These are phyloP conservation scores for Heterodera schachtii DNA, from an alignment of 1,140 invertebrate species.

Conservation along the genomic window DNA sequence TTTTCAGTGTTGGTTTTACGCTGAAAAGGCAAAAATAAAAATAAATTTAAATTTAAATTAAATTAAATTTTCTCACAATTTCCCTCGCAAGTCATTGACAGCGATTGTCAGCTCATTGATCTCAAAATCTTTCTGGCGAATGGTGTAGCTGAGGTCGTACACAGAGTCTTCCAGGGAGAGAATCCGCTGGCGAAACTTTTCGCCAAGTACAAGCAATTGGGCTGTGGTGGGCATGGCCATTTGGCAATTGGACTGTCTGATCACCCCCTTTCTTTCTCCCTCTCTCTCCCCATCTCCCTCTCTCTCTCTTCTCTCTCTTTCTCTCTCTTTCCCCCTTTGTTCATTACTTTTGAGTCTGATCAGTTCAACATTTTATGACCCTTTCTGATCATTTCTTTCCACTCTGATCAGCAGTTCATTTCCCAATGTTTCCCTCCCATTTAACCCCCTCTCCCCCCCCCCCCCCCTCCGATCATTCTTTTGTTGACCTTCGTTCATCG, in stretches of 20 bases:
- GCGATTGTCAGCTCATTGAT: constrained; percentile 97
- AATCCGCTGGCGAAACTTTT: constrained; percentile 87
- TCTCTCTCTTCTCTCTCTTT: not conserved
- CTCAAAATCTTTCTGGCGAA: constrained; percentile 91
- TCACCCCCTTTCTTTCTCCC: not conserved
- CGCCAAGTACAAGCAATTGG: constrained; percentile 89
- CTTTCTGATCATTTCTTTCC: not conserved
- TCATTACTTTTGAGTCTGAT: too few species aligned
- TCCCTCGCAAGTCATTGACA: constrained; percentile 98
- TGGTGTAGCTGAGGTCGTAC: constrained; percentile 94
- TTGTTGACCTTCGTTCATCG: not conserved
- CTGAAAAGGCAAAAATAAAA: constrained; percentile 53
- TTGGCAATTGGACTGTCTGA: not conserved
- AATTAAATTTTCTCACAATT: constrained; percentile 84
- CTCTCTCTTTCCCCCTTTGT: not conserved
- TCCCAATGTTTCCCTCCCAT: not conserved
- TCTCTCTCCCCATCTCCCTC: not conserved
- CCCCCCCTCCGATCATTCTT: too few species aligned
- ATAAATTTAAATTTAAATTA: not conserved
- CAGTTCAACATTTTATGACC: too few species aligned
- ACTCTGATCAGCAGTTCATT: not conserved
- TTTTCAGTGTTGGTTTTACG: constrained; percentile 97
- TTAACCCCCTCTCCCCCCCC: too few species aligned
- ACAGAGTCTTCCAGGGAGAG: constrained; percentile 88
- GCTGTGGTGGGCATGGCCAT: constrained; percentile 67